Evolutionary conservation across 2,113 vertebrate species (phyloP), one percentile per base, ranked within the genome.

Genomic region (Oxygymnocypris stewartii): DNA sequence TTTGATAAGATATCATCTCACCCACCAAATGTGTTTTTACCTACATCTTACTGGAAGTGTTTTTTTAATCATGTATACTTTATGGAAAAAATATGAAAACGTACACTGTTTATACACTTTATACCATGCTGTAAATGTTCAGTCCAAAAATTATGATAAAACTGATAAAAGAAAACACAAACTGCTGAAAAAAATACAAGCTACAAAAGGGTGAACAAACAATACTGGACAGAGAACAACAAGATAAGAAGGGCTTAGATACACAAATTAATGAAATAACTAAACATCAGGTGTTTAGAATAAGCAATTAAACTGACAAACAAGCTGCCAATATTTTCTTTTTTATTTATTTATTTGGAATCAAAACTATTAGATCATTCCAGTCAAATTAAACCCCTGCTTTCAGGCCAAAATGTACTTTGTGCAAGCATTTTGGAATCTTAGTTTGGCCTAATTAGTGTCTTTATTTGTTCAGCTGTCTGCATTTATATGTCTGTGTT

Each of bases 381-480:
- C 23, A 61, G 57, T 61, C 23, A 61, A 61, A 59, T 59, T 20
- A 59, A 59, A 59, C 54, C 2, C 6, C 54, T 59, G 49, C 49
- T 51, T 51, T 51, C 49, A 16, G 49, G 49, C 23, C 20, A 59
- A 59, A 59, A 59, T 59, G 2, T 69, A 69, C 14, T 37, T 61
- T 73, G 35, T 40, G 79, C 83, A 84, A 23, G n/a, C 18, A 44
- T n/a, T 65, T 76, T 35, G 74, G 40, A 18, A 57, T 77, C 63
- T 82, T 61, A 67, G 42, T 20, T 86, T 57, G 37, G 73, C 83
- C 13, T 79, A 86, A 88, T 57, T 84, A 44, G 74, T 51, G 20
- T 74, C 47, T 44, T 51, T 89, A 57, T 89, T 89, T 89, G 40
- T 47, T 84, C 77, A 87, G 82, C 82, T 87, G 77, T 49, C 42